phyloP scores from a whole-genome alignment of 1,140 invertebrate genomes.

The Antheraea pernyi region DNA sequence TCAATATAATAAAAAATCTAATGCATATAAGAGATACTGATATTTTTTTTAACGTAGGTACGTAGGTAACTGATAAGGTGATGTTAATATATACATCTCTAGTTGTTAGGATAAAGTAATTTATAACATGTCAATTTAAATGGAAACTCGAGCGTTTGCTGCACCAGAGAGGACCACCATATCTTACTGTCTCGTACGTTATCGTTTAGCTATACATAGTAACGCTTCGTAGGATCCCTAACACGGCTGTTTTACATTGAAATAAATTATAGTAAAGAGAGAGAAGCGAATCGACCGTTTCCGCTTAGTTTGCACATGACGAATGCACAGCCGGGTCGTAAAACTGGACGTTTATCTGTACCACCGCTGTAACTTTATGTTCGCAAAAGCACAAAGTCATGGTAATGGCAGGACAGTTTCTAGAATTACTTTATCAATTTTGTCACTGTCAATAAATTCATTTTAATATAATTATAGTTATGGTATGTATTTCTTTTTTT shows the following conservation, averaged over 20 bases:
- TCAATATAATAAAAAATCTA: too few species aligned
- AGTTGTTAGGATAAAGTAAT: too few species aligned
- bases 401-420: not conserved
- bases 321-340: conserved; percentile 30
- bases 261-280: conserved; percentile 35
- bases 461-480: too few species aligned
- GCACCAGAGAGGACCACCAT: not conserved
- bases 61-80: too few species aligned
- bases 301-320: conserved; percentile 35
- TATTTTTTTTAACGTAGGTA: too few species aligned
- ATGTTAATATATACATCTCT: too few species aligned
- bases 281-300: conserved; percentile 31
- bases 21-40: too few species aligned
- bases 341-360: conserved; percentile 20
- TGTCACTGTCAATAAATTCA: too few species aligned
- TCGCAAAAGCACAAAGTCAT: not conserved
- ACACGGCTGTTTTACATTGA: conserved; percentile 27
- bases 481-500: too few species aligned
- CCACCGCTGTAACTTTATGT: not conserved
- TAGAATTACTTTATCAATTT: not conserved
- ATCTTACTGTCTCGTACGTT: conserved; percentile 11
- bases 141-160: too few species aligned
- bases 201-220: conserved; percentile 28
- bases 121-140: too few species aligned
- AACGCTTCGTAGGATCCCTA: conserved; percentile 19